Conservation (phyloP, 2,888 invertebrate species). For the Phengaris arion region DNA sequence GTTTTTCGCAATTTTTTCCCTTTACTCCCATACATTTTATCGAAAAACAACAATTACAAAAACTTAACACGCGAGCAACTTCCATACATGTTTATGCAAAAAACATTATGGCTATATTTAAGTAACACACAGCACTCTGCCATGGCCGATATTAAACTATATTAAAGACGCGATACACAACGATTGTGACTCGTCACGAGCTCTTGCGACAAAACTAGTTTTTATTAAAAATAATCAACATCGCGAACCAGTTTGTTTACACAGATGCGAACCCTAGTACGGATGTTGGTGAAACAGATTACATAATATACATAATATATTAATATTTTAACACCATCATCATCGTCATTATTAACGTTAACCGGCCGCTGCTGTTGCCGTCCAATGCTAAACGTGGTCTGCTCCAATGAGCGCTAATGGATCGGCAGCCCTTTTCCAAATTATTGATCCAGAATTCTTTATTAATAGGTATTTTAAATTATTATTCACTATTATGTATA, state of each 20-base stretch:
- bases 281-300: neutral
- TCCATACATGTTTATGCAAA: neutral
- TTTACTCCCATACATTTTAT: neutral
- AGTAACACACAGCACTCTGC: neutral
- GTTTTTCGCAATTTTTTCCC: conserved; percentile 2
- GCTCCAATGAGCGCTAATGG: too few relatives aligned
- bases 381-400: too few relatives aligned
- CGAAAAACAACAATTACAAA: neutral
- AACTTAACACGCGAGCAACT: neutral
- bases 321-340: neutral
- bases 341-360: neutral
- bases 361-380: too few relatives aligned
- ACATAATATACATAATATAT: neutral
- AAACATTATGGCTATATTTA: neutral
- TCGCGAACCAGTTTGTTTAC: conserved; percentile 22
- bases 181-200: neutral
- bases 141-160: conserved; percentile 17
- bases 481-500: too few relatives aligned
- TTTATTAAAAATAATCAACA: conserved; percentile 6
- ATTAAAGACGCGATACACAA: neutral
- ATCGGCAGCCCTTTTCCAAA: too few relatives aligned
- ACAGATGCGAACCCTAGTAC: conserved; percentile 2
- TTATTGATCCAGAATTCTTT: too few relatives aligned
- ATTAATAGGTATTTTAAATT: too few relatives aligned
- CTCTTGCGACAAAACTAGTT: conserved; percentile 10